Percentiles rank a stretch among this genome's conserved stretches.
phyloP scores from a whole-genome alignment of 2,113 vertebrate genomes.

The Cavia aperea region DNA sequence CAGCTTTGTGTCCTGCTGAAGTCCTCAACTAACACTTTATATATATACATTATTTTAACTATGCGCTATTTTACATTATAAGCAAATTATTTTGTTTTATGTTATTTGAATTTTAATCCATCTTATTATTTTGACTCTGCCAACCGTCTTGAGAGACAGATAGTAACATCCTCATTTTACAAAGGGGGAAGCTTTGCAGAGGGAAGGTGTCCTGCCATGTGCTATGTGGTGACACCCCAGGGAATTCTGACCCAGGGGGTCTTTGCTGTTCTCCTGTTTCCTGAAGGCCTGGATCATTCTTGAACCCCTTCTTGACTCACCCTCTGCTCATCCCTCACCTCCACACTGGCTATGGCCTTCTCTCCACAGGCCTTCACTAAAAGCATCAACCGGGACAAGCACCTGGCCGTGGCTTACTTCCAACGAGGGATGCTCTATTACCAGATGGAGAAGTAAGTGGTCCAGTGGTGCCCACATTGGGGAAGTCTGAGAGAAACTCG shows the following conservation, averaged over 20 bases:
- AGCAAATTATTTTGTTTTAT: neutral
- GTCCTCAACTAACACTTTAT: neutral
- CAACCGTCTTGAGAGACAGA: neutral
- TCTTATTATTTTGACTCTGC: neutral
- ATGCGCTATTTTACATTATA: neutral
- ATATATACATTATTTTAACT: neutral
- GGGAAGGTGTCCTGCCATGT: neutral
- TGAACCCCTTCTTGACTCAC: neutral
- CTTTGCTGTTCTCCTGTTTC: neutral
- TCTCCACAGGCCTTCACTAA: slow-evolving; percentile 85
- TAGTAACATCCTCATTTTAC: neutral
- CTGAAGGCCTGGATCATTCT: neutral
- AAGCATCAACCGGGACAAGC: slow-evolving; percentile 89
- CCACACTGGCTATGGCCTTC: neutral
- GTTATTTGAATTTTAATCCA: neutral
- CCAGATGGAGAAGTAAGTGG: slow-evolving; percentile 83
- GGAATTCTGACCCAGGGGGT: too few relatives aligned
- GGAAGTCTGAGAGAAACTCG: neutral
- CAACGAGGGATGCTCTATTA: slow-evolving; percentile 87
- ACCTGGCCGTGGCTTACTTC: slow-evolving; percentile 94
- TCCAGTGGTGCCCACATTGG: neutral
- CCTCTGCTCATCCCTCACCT: neutral
- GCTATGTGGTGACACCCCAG: neutral
- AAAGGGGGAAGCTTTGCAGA: neutral
- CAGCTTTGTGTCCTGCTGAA: neutral